phyloP scores from a whole-genome alignment of 2,888 invertebrate genomes.

The Eurytoma adleriae region DNA sequence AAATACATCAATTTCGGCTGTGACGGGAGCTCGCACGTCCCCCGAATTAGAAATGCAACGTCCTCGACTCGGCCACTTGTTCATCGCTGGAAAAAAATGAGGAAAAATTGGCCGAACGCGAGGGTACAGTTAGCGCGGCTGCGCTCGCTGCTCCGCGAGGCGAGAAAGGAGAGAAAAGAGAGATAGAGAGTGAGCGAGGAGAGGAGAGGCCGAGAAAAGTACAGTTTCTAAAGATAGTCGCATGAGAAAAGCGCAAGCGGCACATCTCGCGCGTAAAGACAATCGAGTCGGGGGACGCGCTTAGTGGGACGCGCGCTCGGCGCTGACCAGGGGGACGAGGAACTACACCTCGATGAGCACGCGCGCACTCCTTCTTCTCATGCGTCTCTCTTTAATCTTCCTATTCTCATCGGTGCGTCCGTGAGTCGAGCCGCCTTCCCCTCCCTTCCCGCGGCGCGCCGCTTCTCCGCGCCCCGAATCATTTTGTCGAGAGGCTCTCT shows the following conservation, averaged over 20 bases:
- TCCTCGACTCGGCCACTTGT: not conserved
- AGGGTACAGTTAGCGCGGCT: no score
- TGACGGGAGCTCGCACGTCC: not conserved
- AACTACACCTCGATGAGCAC: conserved; percentile 76
- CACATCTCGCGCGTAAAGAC: conserved; percentile 56
- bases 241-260: conserved; percentile 47
- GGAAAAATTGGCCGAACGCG: no score
- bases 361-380: conserved; percentile 69
- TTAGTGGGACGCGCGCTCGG: conserved; percentile 71
- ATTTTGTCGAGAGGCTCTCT: conserved; percentile 12
- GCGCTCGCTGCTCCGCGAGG: not conserved
- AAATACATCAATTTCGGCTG: not conserved
- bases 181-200: not conserved
- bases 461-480: conserved; percentile 19
- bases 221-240: conserved; percentile 44
- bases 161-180: not conserved
- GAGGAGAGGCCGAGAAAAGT: conserved; percentile 8
- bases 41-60: not conserved
- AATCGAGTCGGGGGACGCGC: conserved; percentile 55
- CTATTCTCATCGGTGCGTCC: conserved; percentile 42
- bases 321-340: conserved; percentile 74
- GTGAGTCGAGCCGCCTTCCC: conserved; percentile 1
- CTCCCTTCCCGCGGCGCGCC: not conserved
- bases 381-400: conserved; percentile 51
- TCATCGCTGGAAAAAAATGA: no score